Percentiles rank a stretch among this genome's conserved stretches.
phyloP scores from a whole-genome alignment of 1,140 invertebrate species.

The Dendrolimus punctatus region DNA sequence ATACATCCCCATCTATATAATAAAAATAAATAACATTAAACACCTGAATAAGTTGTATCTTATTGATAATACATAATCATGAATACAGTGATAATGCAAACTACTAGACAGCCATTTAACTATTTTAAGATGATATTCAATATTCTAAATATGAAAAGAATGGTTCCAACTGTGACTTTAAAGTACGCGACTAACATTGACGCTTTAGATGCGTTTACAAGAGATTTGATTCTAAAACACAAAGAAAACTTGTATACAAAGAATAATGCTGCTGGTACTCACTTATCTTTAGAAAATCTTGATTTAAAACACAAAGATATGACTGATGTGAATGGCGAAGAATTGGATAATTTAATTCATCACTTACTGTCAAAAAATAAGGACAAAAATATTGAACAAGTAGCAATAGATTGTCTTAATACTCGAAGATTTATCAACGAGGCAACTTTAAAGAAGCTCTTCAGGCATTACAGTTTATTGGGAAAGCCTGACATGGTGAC shows the following conservation, averaged over 20 bases:
- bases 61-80: neutral
- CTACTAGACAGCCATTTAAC: slow-evolving; percentile 17
- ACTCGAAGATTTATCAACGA: slow-evolving; percentile 29
- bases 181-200: slow-evolving; percentile 25
- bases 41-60: no score
- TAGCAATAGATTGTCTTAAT: slow-evolving; percentile 33
- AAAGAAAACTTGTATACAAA: slow-evolving; percentile 19
- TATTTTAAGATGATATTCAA: slow-evolving; percentile 19
- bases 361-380: slow-evolving; percentile 35
- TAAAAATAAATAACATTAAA: no score
- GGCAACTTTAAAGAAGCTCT: slow-evolving; percentile 39
- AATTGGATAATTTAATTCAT: slow-evolving; percentile 28
- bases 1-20: no score
- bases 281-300: neutral
- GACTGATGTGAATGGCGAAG: slow-evolving; percentile 10
- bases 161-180: slow-evolving; percentile 3
- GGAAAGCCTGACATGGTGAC: slow-evolving; percentile 39
- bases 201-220: slow-evolving; percentile 25
- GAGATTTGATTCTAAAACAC: slow-evolving; percentile 25
- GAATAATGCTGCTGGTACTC: slow-evolving; percentile 5
- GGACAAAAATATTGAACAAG: slow-evolving; percentile 28
- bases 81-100: slow-evolving; percentile 9
- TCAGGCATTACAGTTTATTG: slow-evolving; percentile 35
- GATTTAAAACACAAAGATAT: neutral
- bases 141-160: slow-evolving; percentile 9